Evolutionary conservation across 1,140 invertebrate genomes (phyloP).

Genomic region (Nomia melanderi): DNA sequence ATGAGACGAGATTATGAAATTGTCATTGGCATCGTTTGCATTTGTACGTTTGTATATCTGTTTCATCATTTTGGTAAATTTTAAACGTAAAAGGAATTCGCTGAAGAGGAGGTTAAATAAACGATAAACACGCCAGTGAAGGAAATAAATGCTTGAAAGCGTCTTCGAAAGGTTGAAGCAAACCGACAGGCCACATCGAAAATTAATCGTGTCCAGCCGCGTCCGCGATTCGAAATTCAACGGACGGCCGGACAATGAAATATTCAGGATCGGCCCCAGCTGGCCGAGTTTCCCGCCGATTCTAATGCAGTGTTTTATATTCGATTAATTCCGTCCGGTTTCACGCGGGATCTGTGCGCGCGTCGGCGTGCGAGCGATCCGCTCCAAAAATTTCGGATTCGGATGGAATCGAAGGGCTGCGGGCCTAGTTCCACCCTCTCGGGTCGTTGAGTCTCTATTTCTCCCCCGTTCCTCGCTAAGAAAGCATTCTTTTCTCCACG

Average conservation of each 20-base stretch:
- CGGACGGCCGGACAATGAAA: neutral
- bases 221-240: neutral
- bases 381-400: slow-evolving; percentile 55
- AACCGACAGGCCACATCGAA: neutral
- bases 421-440: neutral
- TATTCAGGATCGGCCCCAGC: neutral
- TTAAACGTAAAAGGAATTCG: no score
- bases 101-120: no score
- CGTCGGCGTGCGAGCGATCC: neutral
- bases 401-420: slow-evolving; percentile 43
- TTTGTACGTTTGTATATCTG: no score
- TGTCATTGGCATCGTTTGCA: no score
- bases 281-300: neutral
- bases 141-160: no score
- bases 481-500: neutral
- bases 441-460: neutral
- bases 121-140: no score
- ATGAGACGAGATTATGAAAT: no score
- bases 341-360: slow-evolving; percentile 51
- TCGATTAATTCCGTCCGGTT: slow-evolving; percentile 64
- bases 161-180: neutral
- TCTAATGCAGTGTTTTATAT: slow-evolving; percentile 64
- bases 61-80: no score
- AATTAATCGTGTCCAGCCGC: neutral
- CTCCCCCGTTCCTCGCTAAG: neutral